Evolutionary conservation across 2,888 invertebrate genomes (phyloP), one percentile per base, ranked within the genome.

Genomic region (Baccha elongata): DNA sequence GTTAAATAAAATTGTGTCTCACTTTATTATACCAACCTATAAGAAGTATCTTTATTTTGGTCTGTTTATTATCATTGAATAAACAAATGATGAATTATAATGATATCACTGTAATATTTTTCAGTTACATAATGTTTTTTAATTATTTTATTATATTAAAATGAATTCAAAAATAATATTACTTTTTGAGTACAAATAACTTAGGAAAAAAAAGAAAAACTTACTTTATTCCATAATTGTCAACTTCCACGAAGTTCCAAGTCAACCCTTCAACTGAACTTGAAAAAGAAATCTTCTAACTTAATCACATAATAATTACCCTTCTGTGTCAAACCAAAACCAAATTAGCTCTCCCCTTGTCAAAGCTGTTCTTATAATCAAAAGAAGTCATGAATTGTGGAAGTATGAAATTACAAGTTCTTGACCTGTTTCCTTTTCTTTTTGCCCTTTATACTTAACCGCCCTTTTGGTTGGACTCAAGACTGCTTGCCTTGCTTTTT

Each of bases 351-450:
- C 23, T n/a, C 52, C 10, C 11, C 15, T 62, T 44, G 23, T 62
- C 44, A 44, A 46, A 32, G 11, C 40, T 40, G 15, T 32, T 42
- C 15, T 17, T 32, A 21, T n/a, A 17, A n/a, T 8, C 17, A 11
- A 48, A 35, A 44, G 35, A 35, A 64, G 42, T 37, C 40, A 48
- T 55, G 40, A 42, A 15, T 42, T 42, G 17, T 26, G 42, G 23
- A 26, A 48, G 62, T 44, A 64, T 69, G 53, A 67, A 78, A 72
- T 67, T 67, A 72, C 60, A 72, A 67, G 60, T 67, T 79, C 67
- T 79, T 62, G 73, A 40, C 67, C 72, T 42, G 72, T 53, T 79
- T 76, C 46, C 52, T 15, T 44, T 58, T 42, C 60, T 42, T 48
- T 40, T 35, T 50, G 7, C 32, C 42, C 23, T 42, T 35, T 19